Evolutionary conservation across 1,140 invertebrate species (phyloP).

Genomic region (Belonocnema kinseyi): DNA sequence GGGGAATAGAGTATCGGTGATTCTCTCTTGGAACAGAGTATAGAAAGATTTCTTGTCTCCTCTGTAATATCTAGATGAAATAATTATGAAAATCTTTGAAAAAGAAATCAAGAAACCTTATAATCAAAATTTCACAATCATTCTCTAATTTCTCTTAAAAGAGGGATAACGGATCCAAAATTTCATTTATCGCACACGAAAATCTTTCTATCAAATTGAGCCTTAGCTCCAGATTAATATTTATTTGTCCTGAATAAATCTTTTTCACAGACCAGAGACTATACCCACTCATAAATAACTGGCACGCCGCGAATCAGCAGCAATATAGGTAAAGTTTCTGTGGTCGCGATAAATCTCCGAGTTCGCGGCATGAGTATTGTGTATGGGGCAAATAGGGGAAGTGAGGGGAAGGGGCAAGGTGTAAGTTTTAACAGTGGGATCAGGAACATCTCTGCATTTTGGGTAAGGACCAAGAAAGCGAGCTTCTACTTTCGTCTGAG

Average conservation of each 20-base stretch:
- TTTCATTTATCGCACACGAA: neutral
- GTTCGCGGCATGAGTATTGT: neutral
- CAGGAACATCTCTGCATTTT: slow-evolving; percentile 56
- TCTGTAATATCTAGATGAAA: no score
- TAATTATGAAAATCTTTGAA: no score
- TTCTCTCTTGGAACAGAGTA: no score
- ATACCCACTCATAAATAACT: slow-evolving; percentile 41
- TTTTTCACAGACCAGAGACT: slow-evolving; percentile 14
- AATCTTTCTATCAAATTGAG: neutral
- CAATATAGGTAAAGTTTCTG: slow-evolving; percentile 55
- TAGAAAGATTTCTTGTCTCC: no score
- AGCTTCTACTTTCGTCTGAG: slow-evolving; percentile 59
- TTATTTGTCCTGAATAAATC: slow-evolving; percentile 24
- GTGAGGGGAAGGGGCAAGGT: slow-evolving; percentile 5
- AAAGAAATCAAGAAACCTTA: no score
- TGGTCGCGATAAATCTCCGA: slow-evolving; percentile 59
- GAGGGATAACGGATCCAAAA: no score
- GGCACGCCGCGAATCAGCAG: slow-evolving; percentile 54
- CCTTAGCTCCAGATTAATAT: neutral
- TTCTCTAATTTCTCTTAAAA: no score
- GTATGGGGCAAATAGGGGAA: neutral
- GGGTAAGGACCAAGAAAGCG: slow-evolving; percentile 57
- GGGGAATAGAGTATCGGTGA: no score
- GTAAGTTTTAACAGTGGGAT: slow-evolving; percentile 61
- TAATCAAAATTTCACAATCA: no score